A percentile compares a stretch with the other conserved stretches of the same genome.
phyloP scores from a whole-genome alignment of 2,888 invertebrate genomes.

The Philopedon plagiatum region DNA sequence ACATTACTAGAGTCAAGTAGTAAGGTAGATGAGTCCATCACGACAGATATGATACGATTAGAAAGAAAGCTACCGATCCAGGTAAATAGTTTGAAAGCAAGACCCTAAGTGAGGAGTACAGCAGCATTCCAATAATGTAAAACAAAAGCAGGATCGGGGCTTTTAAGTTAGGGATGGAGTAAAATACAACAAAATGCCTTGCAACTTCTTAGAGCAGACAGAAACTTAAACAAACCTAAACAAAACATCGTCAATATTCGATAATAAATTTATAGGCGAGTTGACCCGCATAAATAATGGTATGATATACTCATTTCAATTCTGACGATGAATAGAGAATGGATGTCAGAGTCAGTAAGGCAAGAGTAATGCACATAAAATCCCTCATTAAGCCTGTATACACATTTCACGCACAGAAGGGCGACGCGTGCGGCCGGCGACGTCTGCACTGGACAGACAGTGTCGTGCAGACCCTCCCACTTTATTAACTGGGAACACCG shows the following conservation, averaged over 20 bases:
- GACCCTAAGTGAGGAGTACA: no score
- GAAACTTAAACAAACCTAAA: no score
- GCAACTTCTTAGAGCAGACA: no score
- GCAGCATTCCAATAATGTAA: no score
- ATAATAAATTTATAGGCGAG: neutral
- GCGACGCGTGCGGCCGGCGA: conserved; percentile 61
- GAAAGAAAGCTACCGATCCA: no score
- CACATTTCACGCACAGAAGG: conserved; percentile 66
- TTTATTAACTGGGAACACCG: conserved; percentile 48
- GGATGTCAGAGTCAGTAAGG: conserved; percentile 67
- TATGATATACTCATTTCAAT: conserved; percentile 29
- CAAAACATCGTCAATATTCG: neutral
- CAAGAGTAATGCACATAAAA: conserved; percentile 69
- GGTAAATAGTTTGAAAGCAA: no score
- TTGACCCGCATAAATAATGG: neutral
- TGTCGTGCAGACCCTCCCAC: conserved; percentile 60
- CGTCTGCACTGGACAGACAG: conserved; percentile 63
- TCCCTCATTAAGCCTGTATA: conserved; percentile 68
- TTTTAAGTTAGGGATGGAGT: no score
- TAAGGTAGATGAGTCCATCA: no score
- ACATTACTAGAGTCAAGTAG: no score
- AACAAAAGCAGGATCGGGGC: no score
- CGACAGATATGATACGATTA: no score
- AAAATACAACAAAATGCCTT: no score
- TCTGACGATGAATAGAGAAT: conserved; percentile 28